Conservation (phyloP, 2,797 vertebrate species). For the Anableps anableps region DNA sequence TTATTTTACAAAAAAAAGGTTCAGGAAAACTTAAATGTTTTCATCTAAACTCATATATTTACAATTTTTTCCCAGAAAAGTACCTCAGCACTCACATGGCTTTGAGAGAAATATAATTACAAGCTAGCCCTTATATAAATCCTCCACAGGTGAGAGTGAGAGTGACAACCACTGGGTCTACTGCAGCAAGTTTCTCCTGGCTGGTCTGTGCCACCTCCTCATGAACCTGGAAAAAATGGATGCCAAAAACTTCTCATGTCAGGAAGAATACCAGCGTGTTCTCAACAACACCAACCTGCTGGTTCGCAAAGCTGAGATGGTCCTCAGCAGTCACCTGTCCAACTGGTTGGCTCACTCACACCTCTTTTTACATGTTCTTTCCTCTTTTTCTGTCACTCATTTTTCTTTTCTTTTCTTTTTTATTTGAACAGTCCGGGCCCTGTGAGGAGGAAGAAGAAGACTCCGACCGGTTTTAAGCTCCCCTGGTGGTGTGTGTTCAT, state of each 20-base stretch:
- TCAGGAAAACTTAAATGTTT: neutral
- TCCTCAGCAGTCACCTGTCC: slow-evolving; percentile 70
- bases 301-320: slow-evolving; percentile 80
- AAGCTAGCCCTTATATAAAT: slow-evolving; percentile 6
- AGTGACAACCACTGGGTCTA: slow-evolving; percentile 79
- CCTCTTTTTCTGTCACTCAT: neutral
- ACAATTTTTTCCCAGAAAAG: neutral
- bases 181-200: slow-evolving; percentile 81
- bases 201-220: slow-evolving; percentile 73
- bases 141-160: slow-evolving; percentile 71
- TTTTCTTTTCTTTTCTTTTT: neutral
- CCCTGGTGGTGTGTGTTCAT: slow-evolving; percentile 88
- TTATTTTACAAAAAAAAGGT: neutral
- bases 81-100: neutral
- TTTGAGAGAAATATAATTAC: neutral
- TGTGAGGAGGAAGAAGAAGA: slow-evolving; percentile 57
- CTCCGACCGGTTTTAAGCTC: slow-evolving; percentile 63
- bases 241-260: slow-evolving; percentile 61
- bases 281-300: slow-evolving; percentile 66
- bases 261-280: slow-evolving; percentile 66
- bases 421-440: slow-evolving; percentile 57
- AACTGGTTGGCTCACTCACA: slow-evolving; percentile 69
- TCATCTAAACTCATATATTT: neutral
- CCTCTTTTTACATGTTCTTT: neutral
- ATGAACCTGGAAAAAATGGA: slow-evolving; percentile 73